Conservation (phyloP, 2,888 invertebrate genomes). For the Tolmerus cingulatus region DNA sequence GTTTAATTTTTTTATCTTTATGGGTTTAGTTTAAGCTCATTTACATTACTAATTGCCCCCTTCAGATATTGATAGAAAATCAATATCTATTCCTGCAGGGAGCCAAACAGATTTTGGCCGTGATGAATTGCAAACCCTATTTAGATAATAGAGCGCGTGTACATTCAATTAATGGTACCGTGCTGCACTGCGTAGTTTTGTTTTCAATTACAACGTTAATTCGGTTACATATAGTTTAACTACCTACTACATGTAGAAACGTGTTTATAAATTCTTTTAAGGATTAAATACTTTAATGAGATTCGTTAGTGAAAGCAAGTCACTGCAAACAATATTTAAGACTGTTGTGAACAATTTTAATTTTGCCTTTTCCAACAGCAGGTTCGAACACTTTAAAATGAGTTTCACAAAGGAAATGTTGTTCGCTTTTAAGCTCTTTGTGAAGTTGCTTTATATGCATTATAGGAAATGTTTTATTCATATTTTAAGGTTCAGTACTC, state of each 20-base stretch:
- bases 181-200: background rate
- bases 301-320: background rate
- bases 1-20: background rate
- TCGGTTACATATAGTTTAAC: background rate
- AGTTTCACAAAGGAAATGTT: background rate
- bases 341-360: background rate
- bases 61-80: slow-evolving; percentile 25
- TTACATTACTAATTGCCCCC: slow-evolving; percentile 16
- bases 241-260: background rate
- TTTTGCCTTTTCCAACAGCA: background rate
- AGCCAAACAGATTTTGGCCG: background rate
- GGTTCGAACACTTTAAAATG: background rate
- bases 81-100: background rate
- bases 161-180: slow-evolving; percentile 4
- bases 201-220: background rate
- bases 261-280: background rate
- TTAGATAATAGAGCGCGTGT: background rate
- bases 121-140: slow-evolving; percentile 24
- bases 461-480: background rate
- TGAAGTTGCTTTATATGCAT: background rate
- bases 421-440: background rate
- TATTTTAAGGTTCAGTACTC: background rate
- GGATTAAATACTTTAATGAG: background rate
- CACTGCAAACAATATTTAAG: background rate
- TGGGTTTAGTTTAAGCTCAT: background rate